Base-by-base conservation (phyloP, 2,797 vertebrate genomes). In the Psittacula derbiana region DNA sequence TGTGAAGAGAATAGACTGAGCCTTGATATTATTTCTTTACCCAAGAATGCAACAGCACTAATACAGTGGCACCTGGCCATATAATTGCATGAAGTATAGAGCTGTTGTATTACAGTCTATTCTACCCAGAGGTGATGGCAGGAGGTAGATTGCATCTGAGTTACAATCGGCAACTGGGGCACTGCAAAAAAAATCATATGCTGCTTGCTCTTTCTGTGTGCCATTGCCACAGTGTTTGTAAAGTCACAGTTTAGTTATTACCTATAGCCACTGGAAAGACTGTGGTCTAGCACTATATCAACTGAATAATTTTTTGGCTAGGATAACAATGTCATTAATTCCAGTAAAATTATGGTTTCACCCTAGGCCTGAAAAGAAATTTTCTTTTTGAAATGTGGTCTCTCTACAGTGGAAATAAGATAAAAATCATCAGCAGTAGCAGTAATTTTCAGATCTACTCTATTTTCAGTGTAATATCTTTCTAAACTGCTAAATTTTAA, bases 21-120 rank as follows among this genome's bases (percentile, higher is more conserved):
- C 43, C 73, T 88, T 70, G 66, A 27, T 70, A 55, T 72, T 94
- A 75, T 84, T 95, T 86, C 80, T 97, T 78, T 84, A 40, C 53
- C 38, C 83, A 93, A 55, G 75, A 93, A 96, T 91, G 61, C 55
- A 66, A 61, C 83, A 82, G 76, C 40, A 81, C 40, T 90, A 80
- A 75, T 50, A 53, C 46, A 64, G 62, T 73, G 91, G 83, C 88
- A 92, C 66, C 86, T 79, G 80, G 86, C 83, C 80, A 88, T 90
- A 47, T 36, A 92, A 70, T 60, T 66, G 14, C 31, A 52, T 62
- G 41, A 93, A 78, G 53, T 38, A 47, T 25, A 33, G 23, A 87
- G 31, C 50, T 73, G 40, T 71, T 88, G 57, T 40, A 27, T 53
- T 50, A 53, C 6, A 15, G 21, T 31, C 69, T 86, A 2, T 86